Base-by-base conservation (phyloP, 2,888 invertebrate species). In the Acanthosepion lycidas region DNA sequence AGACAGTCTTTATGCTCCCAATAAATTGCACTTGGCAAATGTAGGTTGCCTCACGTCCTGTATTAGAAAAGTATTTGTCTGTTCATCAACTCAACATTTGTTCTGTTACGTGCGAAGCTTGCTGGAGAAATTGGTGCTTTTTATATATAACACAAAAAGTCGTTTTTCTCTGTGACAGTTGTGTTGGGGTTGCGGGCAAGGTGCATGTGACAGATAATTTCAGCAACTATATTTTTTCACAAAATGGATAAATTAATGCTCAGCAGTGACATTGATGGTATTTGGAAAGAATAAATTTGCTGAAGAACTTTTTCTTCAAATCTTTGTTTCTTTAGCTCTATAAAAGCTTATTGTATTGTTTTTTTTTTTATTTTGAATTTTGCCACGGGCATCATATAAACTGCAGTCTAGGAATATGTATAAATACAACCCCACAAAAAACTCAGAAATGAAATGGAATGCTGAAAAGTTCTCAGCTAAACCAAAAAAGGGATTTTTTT, bases 11-110 rank as follows among this genome's bases (percentile, higher is more conserved):
- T 59, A 59, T 59, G 23, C 59, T 59, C 78, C 78, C 78, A 78
- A 78, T 78, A 78, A 78, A n/a, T 78, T 78, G n/a, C n/a, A 78
- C 78, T 78, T 33, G n/a, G 78, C 78, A 78, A 78, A 78, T 78
- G 4, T n/a, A 15, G 78, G 78, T 78, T n/a, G 78, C 78, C n/a
- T 78, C 78, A n/a, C n/a, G n/a, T 78, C 12, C n/a, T n/a, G n/a
- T n/a, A n/a, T 78, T n/a, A n/a, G n/a, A 33, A 78, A 78, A 78
- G 78, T 18, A 78, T 78, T 78, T n/a, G n/a, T 78, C n/a, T 12
- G n/a, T 78, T 78, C 78, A 59, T 59, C 59, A 59, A 20, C 23
- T 59, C 20, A 20, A 55, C 55, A 55, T 78, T n/a, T 78, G 15
- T 15, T n/a, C 42, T 42, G 42, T 78, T n/a, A n/a, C 15, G n/a